Base-by-base conservation (phyloP, 1,140 invertebrate genomes). In the Drosophila punjabiensis region DNA sequence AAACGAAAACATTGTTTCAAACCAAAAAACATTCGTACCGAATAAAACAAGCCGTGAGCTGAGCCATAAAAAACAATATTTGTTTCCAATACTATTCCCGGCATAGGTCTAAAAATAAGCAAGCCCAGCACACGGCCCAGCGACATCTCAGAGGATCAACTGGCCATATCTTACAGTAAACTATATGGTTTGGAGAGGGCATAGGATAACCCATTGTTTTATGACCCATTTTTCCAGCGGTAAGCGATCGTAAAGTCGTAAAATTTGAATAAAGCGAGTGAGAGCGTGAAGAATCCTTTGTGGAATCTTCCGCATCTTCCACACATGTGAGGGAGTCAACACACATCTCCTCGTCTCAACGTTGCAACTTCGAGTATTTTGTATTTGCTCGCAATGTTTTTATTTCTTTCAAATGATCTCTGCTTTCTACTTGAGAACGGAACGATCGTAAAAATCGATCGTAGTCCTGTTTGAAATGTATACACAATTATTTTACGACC, bases 241-340 rank as follows among this genome's bases (percentile, higher is more conserved):
- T 89, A 85, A 89, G 79, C 81, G 85, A 85, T 89, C 85, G 81
- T 90, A 76, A 89, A 82, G 89, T 68, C 85, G 81, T 89, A 76
- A 89, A 89, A 89, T 68, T 71, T 77, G 63, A 80, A 87, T 82
- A 79, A 53, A 65, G 61, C 77, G 47, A 48, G 81, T 41, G 85
- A 89, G 81, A 89, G 85, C 85, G 85, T 89, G 85, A 89, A 89
- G 77, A 89, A 89, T 89, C 86, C 85, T 90, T 88, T 86, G 79
- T 87, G 65, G 81, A 62, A 70, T 64, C 65, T 64, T 75, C 64
- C 56, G 80, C 62, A 69, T 64, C 68, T 64, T 75, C 61, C 58
- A 81, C 84, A 88, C 66, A 70, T 87, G 83, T 76, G 66, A 58
- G 32, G 28, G 41, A 32, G 50, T 53, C 28, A 32, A 32, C 50